Evolutionary conservation across 2,113 vertebrate genomes (phyloP), one percentile per base, ranked within the genome.

Genomic region (Campylomormyrus numenius): DNA sequence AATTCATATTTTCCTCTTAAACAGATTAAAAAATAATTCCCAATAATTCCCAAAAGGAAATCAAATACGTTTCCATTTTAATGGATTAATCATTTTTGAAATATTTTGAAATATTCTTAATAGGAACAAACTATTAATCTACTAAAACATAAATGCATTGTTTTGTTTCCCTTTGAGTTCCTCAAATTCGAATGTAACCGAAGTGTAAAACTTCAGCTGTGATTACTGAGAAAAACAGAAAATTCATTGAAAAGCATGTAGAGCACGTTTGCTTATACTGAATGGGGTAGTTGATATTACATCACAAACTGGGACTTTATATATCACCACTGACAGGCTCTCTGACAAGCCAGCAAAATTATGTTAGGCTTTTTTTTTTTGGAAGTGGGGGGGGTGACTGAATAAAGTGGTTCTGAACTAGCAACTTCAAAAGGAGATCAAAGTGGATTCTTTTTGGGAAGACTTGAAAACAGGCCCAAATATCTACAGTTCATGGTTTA

Each of bases 401-500:
- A 90, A 90, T 85, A 87, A 58, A 85, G 58, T 83, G 42, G 45
- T 83, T 88, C 84, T 80, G 49, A 88, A 45, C 48, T 90, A 74
- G 87, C 35, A 88, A 58, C 90, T 90, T 80, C 86, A 83, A 46
- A 77, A 87, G 83, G 70, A 83, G 86, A 90, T 90, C 85, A 88
- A 88, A 90, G 52, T 85, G 42, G 49, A 46, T 88, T 88, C 90
- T 49, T 84, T 88, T 84, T 84, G 52, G 9, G 19, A 42, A 84
- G 17, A 58, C 87, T 88, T 83, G 48, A 88, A 90, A 90, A 88
- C 85, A 74, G 45, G 39, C 56, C 50, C 8, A 89, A 15, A 70
- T 45, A 62, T 24, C 53, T 88, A 62, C 17, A 24, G 39, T 31
- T n/a, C 66, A 10, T 70, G 11, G 88, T 80, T 52, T 89, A 80